Conservation (phyloP, 2,113 vertebrate species). For the Oenanthe melanoleuca region DNA sequence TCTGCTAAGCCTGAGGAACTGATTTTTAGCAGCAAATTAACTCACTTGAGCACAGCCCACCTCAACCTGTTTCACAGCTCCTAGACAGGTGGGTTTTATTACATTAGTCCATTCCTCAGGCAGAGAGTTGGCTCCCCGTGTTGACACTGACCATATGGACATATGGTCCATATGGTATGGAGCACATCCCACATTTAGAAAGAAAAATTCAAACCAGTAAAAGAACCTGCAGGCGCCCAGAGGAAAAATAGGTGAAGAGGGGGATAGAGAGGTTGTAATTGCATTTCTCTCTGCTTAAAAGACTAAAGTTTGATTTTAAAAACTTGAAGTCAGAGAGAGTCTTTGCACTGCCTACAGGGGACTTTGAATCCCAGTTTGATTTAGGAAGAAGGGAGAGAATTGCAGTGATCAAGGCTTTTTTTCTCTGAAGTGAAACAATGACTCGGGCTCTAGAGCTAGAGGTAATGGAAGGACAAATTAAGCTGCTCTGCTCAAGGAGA, state of each 20-base stretch:
- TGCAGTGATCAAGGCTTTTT: background rate
- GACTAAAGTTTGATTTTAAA: background rate
- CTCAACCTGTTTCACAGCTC: background rate
- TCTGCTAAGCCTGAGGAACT: background rate
- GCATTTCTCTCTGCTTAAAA: background rate
- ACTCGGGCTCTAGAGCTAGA: background rate
- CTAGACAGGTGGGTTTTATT: background rate
- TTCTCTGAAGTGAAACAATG: background rate
- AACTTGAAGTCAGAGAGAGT: background rate
- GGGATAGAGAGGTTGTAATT: background rate
- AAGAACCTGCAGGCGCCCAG: background rate
- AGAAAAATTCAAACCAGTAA: background rate
- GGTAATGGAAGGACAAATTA: background rate
- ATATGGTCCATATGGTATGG: background rate
- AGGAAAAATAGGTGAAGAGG: background rate
- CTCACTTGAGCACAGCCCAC: background rate
- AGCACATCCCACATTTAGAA: background rate
- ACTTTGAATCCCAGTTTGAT: background rate
- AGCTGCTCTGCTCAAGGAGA: background rate
- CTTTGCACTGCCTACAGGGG: background rate
- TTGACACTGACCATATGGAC: background rate
- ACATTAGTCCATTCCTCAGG: background rate
- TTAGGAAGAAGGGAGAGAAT: background rate
- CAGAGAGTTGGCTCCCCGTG: background rate
- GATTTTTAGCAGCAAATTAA: conserved; percentile 8